A percentile compares a stretch with the other conserved stretches of the same genome.
Conservation (phyloP, 2,113 vertebrate species). For the Mirounga angustirostris region DNA sequence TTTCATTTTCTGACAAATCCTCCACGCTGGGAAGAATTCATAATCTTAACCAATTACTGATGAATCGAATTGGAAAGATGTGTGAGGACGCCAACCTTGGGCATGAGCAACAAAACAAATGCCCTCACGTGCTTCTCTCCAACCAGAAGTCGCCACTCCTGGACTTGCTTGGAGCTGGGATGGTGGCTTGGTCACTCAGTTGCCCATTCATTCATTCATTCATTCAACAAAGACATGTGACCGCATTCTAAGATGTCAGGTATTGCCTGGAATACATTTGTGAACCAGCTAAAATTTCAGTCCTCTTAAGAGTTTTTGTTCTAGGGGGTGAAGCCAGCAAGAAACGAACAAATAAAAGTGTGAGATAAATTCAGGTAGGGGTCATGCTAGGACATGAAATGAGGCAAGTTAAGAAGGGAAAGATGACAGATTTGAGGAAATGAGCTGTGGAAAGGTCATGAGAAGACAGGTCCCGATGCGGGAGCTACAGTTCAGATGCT, state of each 20-base stretch:
- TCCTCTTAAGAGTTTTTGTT: background rate
- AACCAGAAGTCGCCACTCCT: background rate
- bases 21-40: background rate
- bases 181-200: background rate
- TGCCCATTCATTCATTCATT: background rate
- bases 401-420: background rate
- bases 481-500: accelerated
- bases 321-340: background rate
- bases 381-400: background rate
- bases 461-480: background rate
- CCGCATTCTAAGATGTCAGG: background rate
- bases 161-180: background rate
- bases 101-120: background rate
- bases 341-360: background rate
- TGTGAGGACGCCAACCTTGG: background rate
- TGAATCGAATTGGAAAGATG: background rate
- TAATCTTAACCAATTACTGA: background rate
- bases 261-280: background rate
- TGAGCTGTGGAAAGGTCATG: accelerated
- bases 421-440: background rate
- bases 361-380: background rate
- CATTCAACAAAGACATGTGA: background rate
- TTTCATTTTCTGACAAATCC: background rate
- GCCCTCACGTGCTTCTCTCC: background rate
- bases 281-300: background rate